A percentile compares a stretch with the other conserved stretches of the same genome.
Evolutionary conservation across 2,888 invertebrate species (phyloP).

Genomic region (Patella depressa): DNA sequence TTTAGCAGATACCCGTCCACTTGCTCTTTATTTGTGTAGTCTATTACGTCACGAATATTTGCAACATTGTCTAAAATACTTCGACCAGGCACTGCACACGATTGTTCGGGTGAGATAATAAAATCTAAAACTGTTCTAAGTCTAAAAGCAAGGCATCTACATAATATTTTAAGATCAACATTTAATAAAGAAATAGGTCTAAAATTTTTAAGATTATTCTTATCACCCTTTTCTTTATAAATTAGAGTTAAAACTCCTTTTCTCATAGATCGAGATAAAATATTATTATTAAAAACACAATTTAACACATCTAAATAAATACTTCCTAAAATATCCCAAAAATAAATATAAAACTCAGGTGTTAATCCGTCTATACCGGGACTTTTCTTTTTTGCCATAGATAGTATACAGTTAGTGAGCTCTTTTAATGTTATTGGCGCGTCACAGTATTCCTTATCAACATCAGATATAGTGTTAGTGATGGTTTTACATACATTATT

Average conservation of each 20-base stretch:
- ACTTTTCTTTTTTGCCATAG: slow-evolving; percentile 33
- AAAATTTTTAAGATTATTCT: slow-evolving; percentile 36
- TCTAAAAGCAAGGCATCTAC: slow-evolving; percentile 37
- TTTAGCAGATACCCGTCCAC: slow-evolving; percentile 34
- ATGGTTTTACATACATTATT: too few relatives aligned
- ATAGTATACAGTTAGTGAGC: slow-evolving; percentile 17
- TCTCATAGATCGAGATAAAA: slow-evolving; percentile 26
- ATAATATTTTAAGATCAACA: slow-evolving; percentile 43
- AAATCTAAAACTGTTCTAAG: slow-evolving; percentile 31
- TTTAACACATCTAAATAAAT: too few relatives aligned
- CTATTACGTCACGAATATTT: slow-evolving; percentile 35
- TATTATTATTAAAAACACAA: neutral
- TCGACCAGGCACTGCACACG: slow-evolving; percentile 40
- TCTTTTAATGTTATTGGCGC: too few relatives aligned
- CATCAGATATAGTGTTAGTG: too few relatives aligned
- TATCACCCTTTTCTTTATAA: slow-evolving; percentile 38
- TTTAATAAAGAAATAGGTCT: slow-evolving; percentile 45
- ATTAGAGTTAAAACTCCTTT: slow-evolving; percentile 27
- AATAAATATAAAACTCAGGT: slow-evolving; percentile 9
- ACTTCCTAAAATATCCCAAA: slow-evolving; percentile 8
- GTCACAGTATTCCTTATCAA: too few relatives aligned
- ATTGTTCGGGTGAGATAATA: slow-evolving; percentile 39
- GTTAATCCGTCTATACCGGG: neutral
- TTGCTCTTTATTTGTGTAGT: slow-evolving; percentile 40
- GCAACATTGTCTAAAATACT: slow-evolving; percentile 45